Evolutionary conservation across 2,113 vertebrate genomes (phyloP).

Genomic region (Bufo bufo): DNA sequence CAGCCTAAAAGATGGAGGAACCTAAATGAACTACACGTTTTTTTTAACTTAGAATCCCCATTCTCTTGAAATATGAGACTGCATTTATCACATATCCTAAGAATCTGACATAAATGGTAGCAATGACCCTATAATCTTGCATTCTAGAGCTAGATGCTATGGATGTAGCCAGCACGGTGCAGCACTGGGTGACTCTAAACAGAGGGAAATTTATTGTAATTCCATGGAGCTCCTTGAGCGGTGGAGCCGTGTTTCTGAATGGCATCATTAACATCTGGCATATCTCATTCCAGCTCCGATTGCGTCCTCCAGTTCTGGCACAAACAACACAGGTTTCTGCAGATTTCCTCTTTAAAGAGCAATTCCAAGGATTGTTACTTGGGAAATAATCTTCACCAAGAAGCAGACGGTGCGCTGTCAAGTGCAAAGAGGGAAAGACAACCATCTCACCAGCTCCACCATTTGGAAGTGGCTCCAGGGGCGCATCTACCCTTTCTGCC

Average conservation of each 20-base stretch:
- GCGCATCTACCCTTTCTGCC: no score
- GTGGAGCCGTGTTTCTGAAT: neutral
- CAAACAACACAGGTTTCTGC: neutral
- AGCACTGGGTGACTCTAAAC: neutral
- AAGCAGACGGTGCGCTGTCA: neutral
- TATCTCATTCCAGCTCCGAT: neutral
- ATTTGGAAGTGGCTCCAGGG: no score
- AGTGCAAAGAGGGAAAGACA: neutral
- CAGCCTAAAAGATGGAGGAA: no score
- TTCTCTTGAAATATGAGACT: no score
- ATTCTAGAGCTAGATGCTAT: neutral
- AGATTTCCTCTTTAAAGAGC: neutral
- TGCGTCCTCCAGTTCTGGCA: neutral
- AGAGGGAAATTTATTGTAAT: conserved; percentile 13
- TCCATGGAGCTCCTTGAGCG: neutral
- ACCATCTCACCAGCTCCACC: no score
- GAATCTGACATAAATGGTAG: neutral
- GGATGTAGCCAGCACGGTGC: neutral
- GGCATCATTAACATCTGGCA: conserved; percentile 30
- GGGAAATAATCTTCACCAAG: neutral
- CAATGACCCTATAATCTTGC: neutral
- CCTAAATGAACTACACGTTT: no score
- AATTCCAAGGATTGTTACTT: neutral
- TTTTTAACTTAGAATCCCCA: no score
- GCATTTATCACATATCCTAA: neutral